Base-by-base conservation (phyloP, 1,140 invertebrate genomes). In the Potamilus streckersoni region DNA sequence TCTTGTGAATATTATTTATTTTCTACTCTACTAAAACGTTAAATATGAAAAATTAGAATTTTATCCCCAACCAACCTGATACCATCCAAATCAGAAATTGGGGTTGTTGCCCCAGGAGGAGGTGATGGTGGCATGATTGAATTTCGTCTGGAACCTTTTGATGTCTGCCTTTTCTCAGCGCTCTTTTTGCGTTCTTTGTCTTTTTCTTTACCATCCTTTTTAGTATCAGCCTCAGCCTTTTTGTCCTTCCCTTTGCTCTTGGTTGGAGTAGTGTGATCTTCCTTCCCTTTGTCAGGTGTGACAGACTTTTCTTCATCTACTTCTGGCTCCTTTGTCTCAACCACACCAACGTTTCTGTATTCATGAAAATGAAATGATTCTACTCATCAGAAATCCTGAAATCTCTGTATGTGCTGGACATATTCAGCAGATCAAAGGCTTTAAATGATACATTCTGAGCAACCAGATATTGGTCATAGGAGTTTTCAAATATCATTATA, bases 271-370 rank as follows among this genome's bases (percentile, higher is more conserved):
- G 82, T 78, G 55, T 83, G 81, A 2, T 87, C 85, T 59, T 86
- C 85, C 65, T 86, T 86, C 16, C 69, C 79, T 68, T 85, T 87
- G 71, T 89, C 88, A 57, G 84, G 86, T 2, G 84, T 89, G 15
- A 79, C 81, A 14, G 84, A 83, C 68, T 87, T 88, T 69, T 88
- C 85, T 66, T 88, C 87, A 49, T 89, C 89, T 31, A 69, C 66
- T 58, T 88, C 88, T 13, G 76, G 69, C 64, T 88, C 87, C 73
- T 87, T 86, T 17, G 80, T 87, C 19, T 89, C 88, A 31, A 88
- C 83, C 14, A 83, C 38, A 20, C 81, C 81, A 71, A 88, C 79
- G 75, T 89, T 89, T 66, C 88, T 89, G 73, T 65, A 79, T 69
- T 49, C 38, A 49, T 49, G 38, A 49, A 49, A 49, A 49, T 49